Base-by-base conservation (phyloP, 2,797 vertebrate species). In the Silurus lanzhouensis region DNA sequence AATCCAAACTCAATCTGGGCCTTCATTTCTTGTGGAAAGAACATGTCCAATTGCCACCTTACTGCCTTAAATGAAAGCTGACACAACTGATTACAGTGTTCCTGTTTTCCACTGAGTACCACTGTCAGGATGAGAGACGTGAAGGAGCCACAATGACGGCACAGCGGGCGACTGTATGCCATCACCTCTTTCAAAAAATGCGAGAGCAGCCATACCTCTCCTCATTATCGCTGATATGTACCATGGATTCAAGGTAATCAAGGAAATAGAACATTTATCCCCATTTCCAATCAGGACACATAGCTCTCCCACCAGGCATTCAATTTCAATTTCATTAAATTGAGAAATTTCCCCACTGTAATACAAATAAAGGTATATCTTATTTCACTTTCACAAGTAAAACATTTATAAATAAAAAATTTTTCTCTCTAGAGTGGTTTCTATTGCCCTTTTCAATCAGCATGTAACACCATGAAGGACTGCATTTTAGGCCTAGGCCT, bases 21-120 rank as follows among this genome's bases (percentile, higher is more conserved):
- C 72, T 87, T 87, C 63, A 82, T 87, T 85, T 78, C 68, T 80
- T 82, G 81, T 85, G 82, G 79, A 72, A 81, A 77, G 31, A 84
- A 81, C 82, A 58, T 80, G 20, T 80, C 61, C 77, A 87, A 76
- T 84, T 84, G 57, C 70, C 77, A 82, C 72, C 83, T 74, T 77
- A 75, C 77, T 74, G 63, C 57, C 48, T 63, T 78, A 89, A 85
- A 89, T 85, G 70, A 89, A 87, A 89, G 71, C 85, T 87, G 86
- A 87, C 86, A 87, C 84, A 66, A 74, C 77, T 87, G 88, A 85
- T 89, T 86, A 86, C 87, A 86, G 82, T 72, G 79, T 72, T 86
- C 84, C 46, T 84, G 83, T 70, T 84, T 60, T 82, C 76, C 78
- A 63, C 85, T 76, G 63, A 86, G 52, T 52, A 76, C 77, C 31